These are phyloP conservation scores for Cacatua alba DNA, from an alignment of 2,113 vertebrate genomes.

Conservation along the genomic window DNA sequence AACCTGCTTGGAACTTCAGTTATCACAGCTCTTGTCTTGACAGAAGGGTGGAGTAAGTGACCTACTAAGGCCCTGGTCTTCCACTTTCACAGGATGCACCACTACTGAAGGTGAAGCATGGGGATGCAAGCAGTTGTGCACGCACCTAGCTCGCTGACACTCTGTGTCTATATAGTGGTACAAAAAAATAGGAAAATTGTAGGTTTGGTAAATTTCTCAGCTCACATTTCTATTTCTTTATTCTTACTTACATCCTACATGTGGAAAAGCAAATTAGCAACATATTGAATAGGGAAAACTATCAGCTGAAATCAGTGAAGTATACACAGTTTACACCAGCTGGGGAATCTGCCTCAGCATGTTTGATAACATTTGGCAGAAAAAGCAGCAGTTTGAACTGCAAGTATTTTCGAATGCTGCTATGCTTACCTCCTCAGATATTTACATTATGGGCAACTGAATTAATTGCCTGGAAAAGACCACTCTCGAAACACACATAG, in stretches of 20 bases:
- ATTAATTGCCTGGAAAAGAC: slow-evolving; percentile 50
- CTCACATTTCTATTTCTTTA: neutral
- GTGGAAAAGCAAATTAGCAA: neutral
- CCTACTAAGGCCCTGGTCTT: neutral
- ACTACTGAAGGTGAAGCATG: neutral
- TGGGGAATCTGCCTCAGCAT: neutral
- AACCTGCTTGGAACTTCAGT: neutral
- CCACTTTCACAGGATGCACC: neutral
- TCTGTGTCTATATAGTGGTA: neutral
- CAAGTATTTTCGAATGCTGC: neutral
- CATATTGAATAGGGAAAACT: neutral
- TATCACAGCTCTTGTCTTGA: neutral
- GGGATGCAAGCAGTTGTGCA: accelerated
- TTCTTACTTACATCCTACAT: neutral
- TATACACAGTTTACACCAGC: neutral
- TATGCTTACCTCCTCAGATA: neutral
- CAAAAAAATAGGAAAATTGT: neutral
- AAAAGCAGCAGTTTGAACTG: neutral
- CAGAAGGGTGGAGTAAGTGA: neutral
- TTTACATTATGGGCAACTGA: slow-evolving; percentile 40
- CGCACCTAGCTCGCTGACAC: accelerated
- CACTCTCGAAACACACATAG: slow-evolving; percentile 31
- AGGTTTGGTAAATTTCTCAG: neutral
- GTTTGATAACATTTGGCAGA: neutral
- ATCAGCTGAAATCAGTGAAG: neutral